Evolutionary conservation across 2,888 invertebrate genomes (phyloP), one percentile per base, ranked within the genome.

Genomic region (Conchocele bisecta): DNA sequence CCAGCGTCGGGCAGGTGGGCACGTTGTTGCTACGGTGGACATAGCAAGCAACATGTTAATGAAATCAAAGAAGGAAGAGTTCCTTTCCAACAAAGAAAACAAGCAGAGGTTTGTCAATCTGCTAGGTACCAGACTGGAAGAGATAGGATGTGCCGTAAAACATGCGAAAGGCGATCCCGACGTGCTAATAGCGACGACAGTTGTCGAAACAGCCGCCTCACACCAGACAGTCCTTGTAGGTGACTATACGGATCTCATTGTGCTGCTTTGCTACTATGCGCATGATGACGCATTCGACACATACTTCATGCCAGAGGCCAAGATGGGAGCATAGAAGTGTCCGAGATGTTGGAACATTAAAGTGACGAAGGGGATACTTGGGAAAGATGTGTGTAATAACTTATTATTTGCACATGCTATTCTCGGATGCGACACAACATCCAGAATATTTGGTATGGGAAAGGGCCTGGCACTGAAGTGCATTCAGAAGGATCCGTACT

Each of bases 161-260:
- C 75, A 84, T 61, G 80, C 85, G 9, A 20, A 39, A 13, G 75
- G 64, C 11, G 86, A 85, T 71, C 84, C 84, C 15, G 86, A 85
- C 50, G 9, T 74, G 17, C 51, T 76, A 1, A 83, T 85, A 48
- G 82, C 65, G 2, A 13, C 73, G 42, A 84, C 75, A 24, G 81
- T 75, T 1, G 24, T 84, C 9, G 28, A 57, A 6, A 24, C 13
- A 41, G 58, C 81, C 15, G 35, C 15, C 3, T 33, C 20, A 26
- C 13, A n/a, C 3, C 11, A 11, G 9, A 75, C 77, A 24, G 59
- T 48, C 26, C 51, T 85, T 2, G 65, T 85, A 22, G 86, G 83
- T n/a, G 84, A 85, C 60, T 84, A 86, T 54, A 86, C 83, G 22
- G 83, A 85, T 60, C 58, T 86, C 9, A 68, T 85, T 3, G 79